These are phyloP conservation scores for Cataglyphis rosenhaueri DNA, from an alignment of 2,888 invertebrate genomes.

Conservation along the genomic window DNA sequence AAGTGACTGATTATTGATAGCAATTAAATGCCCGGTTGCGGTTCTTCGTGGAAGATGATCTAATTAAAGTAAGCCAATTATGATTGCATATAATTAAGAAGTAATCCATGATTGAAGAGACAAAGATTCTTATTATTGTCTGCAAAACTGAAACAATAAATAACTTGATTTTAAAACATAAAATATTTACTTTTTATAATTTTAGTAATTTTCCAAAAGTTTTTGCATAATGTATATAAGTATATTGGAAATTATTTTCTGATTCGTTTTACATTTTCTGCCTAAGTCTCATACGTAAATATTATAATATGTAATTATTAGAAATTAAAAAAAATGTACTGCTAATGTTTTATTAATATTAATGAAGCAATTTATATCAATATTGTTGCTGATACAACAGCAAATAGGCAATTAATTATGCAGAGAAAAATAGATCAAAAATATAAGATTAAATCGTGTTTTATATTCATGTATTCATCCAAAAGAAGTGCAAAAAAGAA, in stretches of 20 bases:
- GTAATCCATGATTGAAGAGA: slow-evolving; percentile 2
- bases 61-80: slow-evolving; percentile 13
- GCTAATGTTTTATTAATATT: background rate
- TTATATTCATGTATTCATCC: background rate
- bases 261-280: background rate
- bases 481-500: background rate
- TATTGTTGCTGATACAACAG: background rate
- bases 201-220: background rate
- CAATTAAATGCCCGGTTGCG: slow-evolving; percentile 10
- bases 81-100: background rate
- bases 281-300: background rate
- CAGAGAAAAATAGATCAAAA: background rate
- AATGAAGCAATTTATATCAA: background rate
- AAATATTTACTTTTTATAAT: background rate
- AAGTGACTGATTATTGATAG: slow-evolving; percentile 3
- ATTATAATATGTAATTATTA: background rate
- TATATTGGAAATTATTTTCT: background rate
- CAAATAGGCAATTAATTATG: background rate
- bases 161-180: background rate
- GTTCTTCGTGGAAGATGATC: background rate
- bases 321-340: background rate
- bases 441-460: background rate
- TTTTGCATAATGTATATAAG: background rate
- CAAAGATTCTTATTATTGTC: background rate
- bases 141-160: background rate